These are phyloP conservation scores for Liodrosophila aerea DNA, from an alignment of 2,888 invertebrate species.

Conservation along the genomic window DNA sequence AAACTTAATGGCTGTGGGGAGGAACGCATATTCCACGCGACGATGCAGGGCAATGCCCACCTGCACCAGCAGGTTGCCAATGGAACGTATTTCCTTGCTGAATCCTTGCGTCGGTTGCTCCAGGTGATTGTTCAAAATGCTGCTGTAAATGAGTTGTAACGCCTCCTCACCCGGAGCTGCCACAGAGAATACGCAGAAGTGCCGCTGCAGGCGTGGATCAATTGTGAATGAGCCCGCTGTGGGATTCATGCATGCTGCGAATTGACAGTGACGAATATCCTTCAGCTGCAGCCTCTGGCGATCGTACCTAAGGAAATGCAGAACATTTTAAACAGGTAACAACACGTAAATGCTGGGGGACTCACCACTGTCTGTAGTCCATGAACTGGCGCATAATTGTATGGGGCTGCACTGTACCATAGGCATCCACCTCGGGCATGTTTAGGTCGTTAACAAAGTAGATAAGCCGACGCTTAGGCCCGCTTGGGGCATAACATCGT, in stretches of 20 bases:
- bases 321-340: not conserved
- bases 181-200: constrained; percentile 93
- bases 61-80: constrained; percentile 83
- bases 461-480: constrained; percentile 88
- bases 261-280: constrained; percentile 96
- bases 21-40: constrained; percentile 89
- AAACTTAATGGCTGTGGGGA: constrained; percentile 97
- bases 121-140: constrained; percentile 90
- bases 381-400: constrained; percentile 96
- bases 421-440: constrained; percentile 98
- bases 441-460: constrained; percentile 98
- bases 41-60: constrained; percentile 90
- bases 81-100: constrained; percentile 79
- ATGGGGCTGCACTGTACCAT: constrained; percentile 97
- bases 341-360: not conserved
- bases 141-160: constrained; percentile 91
- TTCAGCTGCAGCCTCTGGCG: constrained; percentile 91
- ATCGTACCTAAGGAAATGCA: constrained; percentile 84
- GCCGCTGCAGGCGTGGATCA: constrained; percentile 93
- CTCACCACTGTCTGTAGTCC: constrained; percentile 95
- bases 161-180: constrained; percentile 92
- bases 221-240: constrained; percentile 98
- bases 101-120: constrained; percentile 87
- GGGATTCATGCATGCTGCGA: constrained; percentile 98
- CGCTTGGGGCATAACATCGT: constrained; percentile 95